Base-by-base conservation (phyloP, 2,113 vertebrate genomes). In the Vicugna pacos region DNA sequence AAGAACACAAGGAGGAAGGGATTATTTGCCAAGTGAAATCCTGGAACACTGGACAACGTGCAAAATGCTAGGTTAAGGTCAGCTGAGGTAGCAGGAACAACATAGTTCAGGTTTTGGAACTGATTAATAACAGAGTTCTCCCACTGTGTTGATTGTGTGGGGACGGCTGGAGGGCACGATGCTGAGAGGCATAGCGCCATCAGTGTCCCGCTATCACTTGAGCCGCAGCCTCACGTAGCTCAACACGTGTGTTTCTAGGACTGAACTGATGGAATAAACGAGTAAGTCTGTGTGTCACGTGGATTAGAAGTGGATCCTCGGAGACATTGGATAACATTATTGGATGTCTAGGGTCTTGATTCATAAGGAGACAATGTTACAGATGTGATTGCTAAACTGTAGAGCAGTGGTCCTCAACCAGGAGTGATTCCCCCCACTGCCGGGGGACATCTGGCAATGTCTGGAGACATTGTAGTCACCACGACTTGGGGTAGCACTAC, bases 11-110 rank as follows among this genome's bases (percentile, higher is more conserved):
- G 64, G 60, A 84, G 60, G 69, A 80, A 93, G 94, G n/a, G 75
- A 16, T 88, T 93, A 67, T 58, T 90, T 96, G 76, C 89, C 80
- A 93, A 67, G 42, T 82, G 38, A 95, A 95, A 84, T 90, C 52
- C 79, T 92, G 22, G 80, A 95, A 79, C 65, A 90, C 48, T 88
- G n/a, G 38, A 32, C n/a, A 86, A 60, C 24, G 64, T 67, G 88
- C 64, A 58, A 89, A 97, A 60, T 30, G 30, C 52, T 77, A 69
- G 89, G 38, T 24, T 48, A 56, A 84, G 80, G 48, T 82, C 70
- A 70, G 26, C 24, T 65, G 75, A 70, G 56, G 79, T 69, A 70
- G 52, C 42, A 65, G 46, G 50, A 86, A 82, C 5, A 69, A 83
- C 12, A 82, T 56, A 83, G 56, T 85, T 38, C 62, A 84, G 20